Conservation (phyloP, 2,797 vertebrate genomes). For the Gymnothorax reevesii region DNA sequence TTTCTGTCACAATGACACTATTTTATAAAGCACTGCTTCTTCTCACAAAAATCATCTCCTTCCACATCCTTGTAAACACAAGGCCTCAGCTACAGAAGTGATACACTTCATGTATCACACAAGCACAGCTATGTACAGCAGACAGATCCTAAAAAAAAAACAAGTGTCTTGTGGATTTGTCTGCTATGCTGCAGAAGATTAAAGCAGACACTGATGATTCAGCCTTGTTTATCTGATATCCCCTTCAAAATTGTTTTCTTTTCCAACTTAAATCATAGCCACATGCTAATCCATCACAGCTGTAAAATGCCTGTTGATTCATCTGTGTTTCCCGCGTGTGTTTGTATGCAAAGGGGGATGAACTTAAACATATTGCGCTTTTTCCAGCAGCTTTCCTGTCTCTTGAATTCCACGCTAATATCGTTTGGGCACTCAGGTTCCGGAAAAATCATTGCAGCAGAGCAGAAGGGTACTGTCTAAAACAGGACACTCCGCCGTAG, state of each 20-base stretch:
- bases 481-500: background rate
- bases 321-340: slow-evolving; percentile 50
- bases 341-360: slow-evolving; percentile 28
- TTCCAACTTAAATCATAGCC: slow-evolving; percentile 7
- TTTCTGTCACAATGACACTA: background rate
- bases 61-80: background rate
- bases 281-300: slow-evolving; percentile 9
- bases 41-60: background rate
- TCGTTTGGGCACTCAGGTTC: background rate
- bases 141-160: background rate
- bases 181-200: background rate
- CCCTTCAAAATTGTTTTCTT: background rate
- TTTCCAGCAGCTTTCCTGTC: slow-evolving; percentile 14
- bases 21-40: background rate
- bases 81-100: background rate
- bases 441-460: background rate
- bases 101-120: background rate
- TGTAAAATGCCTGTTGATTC: slow-evolving; percentile 67
- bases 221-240: background rate
- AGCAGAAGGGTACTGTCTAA: background rate
- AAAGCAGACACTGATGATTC: background rate
- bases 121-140: background rate
- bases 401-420: background rate
- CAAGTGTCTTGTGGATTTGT: background rate
- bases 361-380: slow-evolving; percentile 17